phyloP scores from a whole-genome alignment of 2,113 vertebrate species.

The Grallaria varia region DNA sequence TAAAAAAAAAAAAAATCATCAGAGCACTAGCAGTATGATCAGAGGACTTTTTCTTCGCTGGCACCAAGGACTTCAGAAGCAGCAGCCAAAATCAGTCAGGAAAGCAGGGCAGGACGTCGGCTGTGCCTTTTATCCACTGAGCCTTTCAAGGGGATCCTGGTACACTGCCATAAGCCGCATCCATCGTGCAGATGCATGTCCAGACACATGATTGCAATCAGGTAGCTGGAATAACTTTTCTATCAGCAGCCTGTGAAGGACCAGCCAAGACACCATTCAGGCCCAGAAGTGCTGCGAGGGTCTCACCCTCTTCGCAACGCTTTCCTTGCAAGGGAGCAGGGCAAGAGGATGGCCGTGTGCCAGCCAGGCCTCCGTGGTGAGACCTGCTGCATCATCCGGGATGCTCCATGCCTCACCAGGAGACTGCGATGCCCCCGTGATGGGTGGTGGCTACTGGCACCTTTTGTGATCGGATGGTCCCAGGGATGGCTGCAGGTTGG shows the following conservation, averaged over 20 bases:
- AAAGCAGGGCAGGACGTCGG: accelerated
- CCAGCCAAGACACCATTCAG: accelerated
- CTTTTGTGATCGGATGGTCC: accelerated
- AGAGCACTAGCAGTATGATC: not conserved
- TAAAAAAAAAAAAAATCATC: not conserved
- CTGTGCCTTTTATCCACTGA: not conserved
- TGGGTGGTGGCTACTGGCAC: accelerated
- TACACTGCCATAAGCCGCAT: not conserved
- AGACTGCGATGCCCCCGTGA: accelerated
- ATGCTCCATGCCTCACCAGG: accelerated
- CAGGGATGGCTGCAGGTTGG: not conserved
- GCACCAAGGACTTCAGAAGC: not conserved
- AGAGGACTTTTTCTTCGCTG: not conserved
- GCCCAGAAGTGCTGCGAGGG: accelerated
- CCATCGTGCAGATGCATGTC: accelerated
- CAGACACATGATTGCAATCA: not conserved
- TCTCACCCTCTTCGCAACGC: accelerated
- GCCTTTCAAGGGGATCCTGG: not conserved
- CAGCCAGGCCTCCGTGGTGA: accelerated
- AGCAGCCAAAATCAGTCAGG: not conserved
- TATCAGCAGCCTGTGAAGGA: not conserved
- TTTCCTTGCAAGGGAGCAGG: not conserved
- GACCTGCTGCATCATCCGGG: accelerated
- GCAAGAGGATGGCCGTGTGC: accelerated
- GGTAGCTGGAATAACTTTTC: not conserved